A percentile compares a stretch with the other conserved stretches of the same genome.
Conservation (phyloP, 23 tunicate species). For the Styela plicata region DNA sequence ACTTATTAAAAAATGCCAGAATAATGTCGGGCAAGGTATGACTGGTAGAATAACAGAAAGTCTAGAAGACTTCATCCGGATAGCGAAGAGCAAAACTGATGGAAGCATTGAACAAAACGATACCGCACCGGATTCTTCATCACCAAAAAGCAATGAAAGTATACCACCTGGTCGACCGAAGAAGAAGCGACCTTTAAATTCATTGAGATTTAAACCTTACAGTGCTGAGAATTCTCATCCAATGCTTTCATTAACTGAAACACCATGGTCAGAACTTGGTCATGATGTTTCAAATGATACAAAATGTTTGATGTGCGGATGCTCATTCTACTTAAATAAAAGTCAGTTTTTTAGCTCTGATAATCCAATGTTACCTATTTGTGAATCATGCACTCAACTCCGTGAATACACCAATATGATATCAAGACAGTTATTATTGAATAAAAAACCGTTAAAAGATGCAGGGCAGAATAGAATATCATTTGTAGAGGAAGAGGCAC, state of each 20-base stretch:
- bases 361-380: not conserved
- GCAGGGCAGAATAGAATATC: too few relatives aligned
- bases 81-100: conserved; percentile 40
- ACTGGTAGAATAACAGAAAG: conserved; percentile 86
- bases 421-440: not conserved
- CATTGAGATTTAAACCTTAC: not conserved
- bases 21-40: conserved; percentile 69
- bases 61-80: conserved; percentile 67
- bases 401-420: not conserved
- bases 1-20: conserved; percentile 78
- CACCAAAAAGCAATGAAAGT: not conserved
- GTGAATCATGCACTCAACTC: not conserved
- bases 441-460: not conserved
- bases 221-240: not conserved
- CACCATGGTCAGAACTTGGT: not conserved
- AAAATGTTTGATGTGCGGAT: not conserved
- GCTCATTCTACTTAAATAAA: not conserved
- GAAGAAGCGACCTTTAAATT: not conserved
- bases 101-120: not conserved
- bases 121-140: not conserved
- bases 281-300: not conserved
- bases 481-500: not conserved
- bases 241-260: not conserved
- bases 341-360: too few relatives aligned
- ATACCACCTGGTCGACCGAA: not conserved